These are phyloP conservation scores for Tarsius wallacei DNA, from an alignment of 2,797 vertebrate species.

Conservation along the genomic window DNA sequence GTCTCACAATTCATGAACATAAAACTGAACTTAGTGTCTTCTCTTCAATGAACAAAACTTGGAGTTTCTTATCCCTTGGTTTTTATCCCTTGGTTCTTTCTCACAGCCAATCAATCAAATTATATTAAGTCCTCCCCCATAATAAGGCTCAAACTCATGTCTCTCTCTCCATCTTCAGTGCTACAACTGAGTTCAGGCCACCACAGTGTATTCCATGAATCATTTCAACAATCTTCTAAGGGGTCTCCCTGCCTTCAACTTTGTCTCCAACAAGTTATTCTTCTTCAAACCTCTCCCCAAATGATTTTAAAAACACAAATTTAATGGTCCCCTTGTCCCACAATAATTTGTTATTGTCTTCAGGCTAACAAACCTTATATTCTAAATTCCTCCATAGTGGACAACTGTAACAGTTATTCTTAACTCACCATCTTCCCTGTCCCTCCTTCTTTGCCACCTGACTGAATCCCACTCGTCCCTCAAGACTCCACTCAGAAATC, in stretches of 20 bases:
- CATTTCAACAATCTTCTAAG: conserved; percentile 39
- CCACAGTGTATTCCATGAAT: neutral
- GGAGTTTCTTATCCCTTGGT: neutral
- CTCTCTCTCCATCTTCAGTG: neutral
- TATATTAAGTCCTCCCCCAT: neutral
- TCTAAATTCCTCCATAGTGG: neutral
- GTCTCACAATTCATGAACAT: neutral
- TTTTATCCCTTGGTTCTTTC: neutral
- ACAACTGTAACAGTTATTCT: neutral
- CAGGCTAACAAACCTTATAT: neutral
- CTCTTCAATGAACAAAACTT: neutral
- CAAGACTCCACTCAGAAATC: neutral
- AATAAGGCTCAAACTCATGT: neutral
- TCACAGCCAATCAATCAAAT: neutral
- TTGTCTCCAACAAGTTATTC: neutral
- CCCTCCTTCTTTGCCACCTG: neutral
- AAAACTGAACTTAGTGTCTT: neutral
- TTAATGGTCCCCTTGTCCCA: neutral
- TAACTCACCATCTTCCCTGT: neutral
- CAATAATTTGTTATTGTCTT: neutral
- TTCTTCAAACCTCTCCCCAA: neutral
- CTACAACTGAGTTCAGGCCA: neutral
- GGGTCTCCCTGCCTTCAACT: neutral
- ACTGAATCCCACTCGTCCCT: neutral
- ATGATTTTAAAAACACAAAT: neutral